Base-by-base conservation (phyloP, 2,797 vertebrate genomes). In the Phalanger gymnotis region DNA sequence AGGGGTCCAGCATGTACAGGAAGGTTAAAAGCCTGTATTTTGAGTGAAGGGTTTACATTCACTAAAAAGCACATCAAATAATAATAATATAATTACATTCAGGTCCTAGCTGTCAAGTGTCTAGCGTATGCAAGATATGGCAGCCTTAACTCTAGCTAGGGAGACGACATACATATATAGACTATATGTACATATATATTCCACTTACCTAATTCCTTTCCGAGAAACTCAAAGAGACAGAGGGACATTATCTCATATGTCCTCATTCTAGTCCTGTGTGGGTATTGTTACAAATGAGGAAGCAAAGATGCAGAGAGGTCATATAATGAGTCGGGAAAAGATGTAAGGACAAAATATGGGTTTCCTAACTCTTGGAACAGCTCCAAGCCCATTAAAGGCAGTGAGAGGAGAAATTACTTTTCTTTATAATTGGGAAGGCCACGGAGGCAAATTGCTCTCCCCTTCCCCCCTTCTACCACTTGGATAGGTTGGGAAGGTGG, bases 371-470 rank as follows among this genome's bases (percentile, higher is more conserved):
- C 54, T 92, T 73, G 93, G 51, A 57, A 81, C 54, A 14, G 34
- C 87, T 97, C 90, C 95, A 93, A 66, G 4, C 27, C 81, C 54
- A 13, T 92, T 55, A 90, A 16, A 57, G 92, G 54, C 91, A 57
- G 81, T 16, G n/a, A 66, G 53, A 91, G 54, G 92, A 57, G 54
- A 57, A 9, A 22, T 87, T 1, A 4, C 89, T 57, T 93, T 90
- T 92, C 92, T 47, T 55, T 0, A 0, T 94, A 92, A 93, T 34
- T 61, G 47, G 93, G 66, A 96, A 93, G 51, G 54, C 90, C 92
- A 93, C 34, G 0, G 54, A 96, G 97, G 92, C 54, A 93, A 10
- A 57, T 91, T 66, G 61, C 40, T 47, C 73, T 47, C 40, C 40
- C 9, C 73, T 87, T 47, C 40, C 16, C 40, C 40, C 73, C 40